Conservation (phyloP, 2,888 invertebrate species). For the Thyatira batis region DNA sequence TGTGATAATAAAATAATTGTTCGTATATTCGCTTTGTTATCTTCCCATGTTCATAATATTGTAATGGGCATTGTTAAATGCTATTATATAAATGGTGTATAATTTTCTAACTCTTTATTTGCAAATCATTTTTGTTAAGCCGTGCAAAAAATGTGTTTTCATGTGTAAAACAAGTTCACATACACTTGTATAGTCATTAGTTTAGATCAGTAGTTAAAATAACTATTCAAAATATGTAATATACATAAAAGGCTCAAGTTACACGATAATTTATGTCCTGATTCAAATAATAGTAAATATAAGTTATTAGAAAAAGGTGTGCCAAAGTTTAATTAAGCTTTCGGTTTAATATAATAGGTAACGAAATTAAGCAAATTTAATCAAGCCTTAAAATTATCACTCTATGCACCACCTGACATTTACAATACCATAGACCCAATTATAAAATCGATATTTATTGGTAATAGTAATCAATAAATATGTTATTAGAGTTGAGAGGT, state of each 20-base stretch:
- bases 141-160: background rate
- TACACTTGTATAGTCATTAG: background rate
- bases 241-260: background rate
- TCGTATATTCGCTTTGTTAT: constrained; percentile 21
- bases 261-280: background rate
- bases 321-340: too few species aligned
- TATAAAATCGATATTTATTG: background rate
- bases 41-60: constrained; percentile 4
- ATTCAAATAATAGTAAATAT: background rate
- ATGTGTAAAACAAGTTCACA: background rate
- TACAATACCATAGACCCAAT: background rate
- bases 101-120: background rate
- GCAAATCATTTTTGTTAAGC: background rate
- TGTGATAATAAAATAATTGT: constrained; percentile 51
- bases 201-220: background rate
- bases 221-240: too few species aligned
- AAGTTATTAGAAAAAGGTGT: background rate
- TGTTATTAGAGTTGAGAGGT: background rate
- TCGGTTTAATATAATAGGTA: background rate
- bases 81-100: background rate
- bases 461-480: background rate
- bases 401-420: background rate
- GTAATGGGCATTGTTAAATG: background rate
- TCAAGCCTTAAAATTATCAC: background rate
- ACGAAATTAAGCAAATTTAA: background rate